Evolutionary conservation across 2,888 invertebrate species (phyloP), one percentile per base, ranked within the genome.

Genomic region (Limnephilus auricula): DNA sequence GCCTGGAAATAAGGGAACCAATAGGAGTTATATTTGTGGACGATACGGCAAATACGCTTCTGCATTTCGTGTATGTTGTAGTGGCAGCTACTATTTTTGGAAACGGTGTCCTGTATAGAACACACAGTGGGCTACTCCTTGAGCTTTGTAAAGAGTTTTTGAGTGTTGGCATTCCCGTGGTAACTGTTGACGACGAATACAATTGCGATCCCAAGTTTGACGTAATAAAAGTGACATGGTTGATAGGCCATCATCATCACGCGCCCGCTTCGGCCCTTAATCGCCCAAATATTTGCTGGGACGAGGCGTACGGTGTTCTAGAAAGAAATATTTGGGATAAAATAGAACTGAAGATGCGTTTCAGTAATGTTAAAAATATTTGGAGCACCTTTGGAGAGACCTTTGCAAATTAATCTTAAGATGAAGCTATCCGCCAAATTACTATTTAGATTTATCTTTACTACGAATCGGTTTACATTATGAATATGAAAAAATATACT

Each of bases 21-120:
- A 25, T 89, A n/a, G 93, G 95, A 37, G 93, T 94, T 32, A 90
- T 94, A 34, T 94, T 93, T 6, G 93, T 94, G 6, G 94, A 94
- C 89, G 92, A 90, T 50, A 32, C 86, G 0, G 90, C 93, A 30
- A 91, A 92, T 45, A 86, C 90, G 18, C 93, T 93, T 80, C 18
- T 90, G 18, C 25, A 50, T 40, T 90, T 82, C 32, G 93, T 93
- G 40, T 90, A 92, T 80, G 89, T 94, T 40, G 93, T 94, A 40
- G 90, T 94, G n/a, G 93, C 94, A 18, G 94, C 94, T 12, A 90
- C 94, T 45, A 92, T 94, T 32, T 93, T 93, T 93, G 95, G 95
- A 45, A 95, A 95, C 93, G 92, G 94, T 25, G 93, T 94, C 31
- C 93, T 95, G 32, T 92, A 85, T 18, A 88, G 6, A 80, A 31